phyloP scores from a whole-genome alignment of 2,888 invertebrate genomes.

The Chydorus sphaericus region DNA sequence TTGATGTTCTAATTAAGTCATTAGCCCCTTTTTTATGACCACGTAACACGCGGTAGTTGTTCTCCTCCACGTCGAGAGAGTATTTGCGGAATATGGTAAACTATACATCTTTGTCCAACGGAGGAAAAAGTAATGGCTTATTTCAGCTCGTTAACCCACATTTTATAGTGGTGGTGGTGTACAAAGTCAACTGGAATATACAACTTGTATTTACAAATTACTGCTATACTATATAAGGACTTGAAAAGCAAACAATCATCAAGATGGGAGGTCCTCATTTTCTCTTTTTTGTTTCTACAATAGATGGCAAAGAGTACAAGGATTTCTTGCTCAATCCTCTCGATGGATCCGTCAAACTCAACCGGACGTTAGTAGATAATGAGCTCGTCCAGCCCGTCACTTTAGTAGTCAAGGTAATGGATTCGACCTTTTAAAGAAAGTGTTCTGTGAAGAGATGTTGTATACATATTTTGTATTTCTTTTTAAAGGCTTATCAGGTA shows the following conservation, averaged over 20 bases:
- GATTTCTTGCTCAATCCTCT: conserved; percentile 48
- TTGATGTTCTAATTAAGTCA: no score
- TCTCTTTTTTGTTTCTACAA: conserved; percentile 23
- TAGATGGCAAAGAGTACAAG: conserved; percentile 44
- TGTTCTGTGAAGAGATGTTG: not conserved
- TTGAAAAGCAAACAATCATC: not conserved
- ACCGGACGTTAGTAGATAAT: conserved; percentile 40
- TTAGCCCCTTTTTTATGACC: no score
- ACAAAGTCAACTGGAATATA: not conserved
- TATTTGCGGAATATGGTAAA: no score
- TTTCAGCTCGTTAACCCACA: not conserved
- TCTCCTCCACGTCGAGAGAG: no score
- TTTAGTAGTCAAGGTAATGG: conserved; percentile 55
- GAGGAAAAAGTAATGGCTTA: no score
- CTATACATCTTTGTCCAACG: no score
- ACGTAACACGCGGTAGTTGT: no score
- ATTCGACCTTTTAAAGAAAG: not conserved
- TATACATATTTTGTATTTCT: conserved; percentile 1
- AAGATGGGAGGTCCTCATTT: no score
- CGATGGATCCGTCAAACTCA: conserved; percentile 45
- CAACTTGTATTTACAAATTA: not conserved
- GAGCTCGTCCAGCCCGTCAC: conserved; percentile 56
- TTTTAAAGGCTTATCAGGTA: conserved; percentile 50
- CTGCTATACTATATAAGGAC: not conserved
- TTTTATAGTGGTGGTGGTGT: not conserved